Conservation (phyloP, 2,888 invertebrate species). For the Eupsilia transversa region DNA sequence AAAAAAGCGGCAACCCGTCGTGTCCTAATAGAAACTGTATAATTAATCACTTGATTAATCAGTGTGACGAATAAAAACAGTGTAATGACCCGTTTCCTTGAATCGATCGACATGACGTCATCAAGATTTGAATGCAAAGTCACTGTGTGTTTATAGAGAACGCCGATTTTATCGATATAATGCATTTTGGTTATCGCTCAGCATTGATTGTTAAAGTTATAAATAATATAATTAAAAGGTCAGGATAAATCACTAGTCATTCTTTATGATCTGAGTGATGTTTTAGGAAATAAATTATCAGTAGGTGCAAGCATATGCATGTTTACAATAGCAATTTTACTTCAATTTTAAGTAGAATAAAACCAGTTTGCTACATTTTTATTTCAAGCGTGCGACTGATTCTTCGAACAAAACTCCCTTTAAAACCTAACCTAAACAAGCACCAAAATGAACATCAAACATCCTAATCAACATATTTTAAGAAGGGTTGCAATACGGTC, state of each 20-base stretch:
- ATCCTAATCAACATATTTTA: conserved; percentile 64
- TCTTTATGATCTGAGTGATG: not conserved
- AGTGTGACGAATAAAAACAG: conserved; percentile 90
- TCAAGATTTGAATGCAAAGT: conserved; percentile 87
- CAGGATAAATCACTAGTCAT: conserved; percentile 24
- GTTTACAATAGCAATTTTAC: not conserved
- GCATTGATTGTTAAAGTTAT: conserved; percentile 55
- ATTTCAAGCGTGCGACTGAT: not conserved
- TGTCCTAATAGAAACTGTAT: conserved; percentile 86
- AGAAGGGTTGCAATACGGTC: conserved; percentile 67
- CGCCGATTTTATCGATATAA: conserved; percentile 77
- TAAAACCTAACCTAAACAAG: conserved; percentile 34
- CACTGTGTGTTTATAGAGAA: conserved; percentile 78
- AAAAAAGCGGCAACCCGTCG: conserved; percentile 79
- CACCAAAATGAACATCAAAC: conserved; percentile 59
- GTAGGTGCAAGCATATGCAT: not conserved
- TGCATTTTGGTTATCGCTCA: conserved; percentile 59
- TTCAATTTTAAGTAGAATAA: not conserved
- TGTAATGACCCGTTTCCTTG: conserved; percentile 90
- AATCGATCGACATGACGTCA: conserved; percentile 89
- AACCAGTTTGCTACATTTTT: not conserved
- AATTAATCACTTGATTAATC: conserved; percentile 91
- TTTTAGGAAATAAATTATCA: not conserved
- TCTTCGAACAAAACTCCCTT: conserved; percentile 1
- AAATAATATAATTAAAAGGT: conserved; percentile 41